Base-by-base conservation (phyloP, 2,888 invertebrate genomes). In the Blastobasis lacticolella region DNA sequence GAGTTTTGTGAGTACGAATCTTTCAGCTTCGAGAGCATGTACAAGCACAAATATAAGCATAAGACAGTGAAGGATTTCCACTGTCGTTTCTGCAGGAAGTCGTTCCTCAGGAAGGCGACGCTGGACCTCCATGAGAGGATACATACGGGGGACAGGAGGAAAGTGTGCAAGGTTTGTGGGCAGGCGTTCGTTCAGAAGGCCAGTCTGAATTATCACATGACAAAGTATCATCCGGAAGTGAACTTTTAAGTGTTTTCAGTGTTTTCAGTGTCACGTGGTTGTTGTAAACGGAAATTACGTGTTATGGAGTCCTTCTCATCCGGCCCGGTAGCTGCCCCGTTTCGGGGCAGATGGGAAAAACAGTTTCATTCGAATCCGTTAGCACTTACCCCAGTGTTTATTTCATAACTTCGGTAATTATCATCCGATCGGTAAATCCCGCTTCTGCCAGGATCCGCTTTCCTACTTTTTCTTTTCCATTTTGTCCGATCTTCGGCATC, bases 121-220 rank as follows among this genome's bases (percentile, higher is more conserved):
- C 49, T 82, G 56, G 69, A 64, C 38, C 52, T 78, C 0, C 88
- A 87, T 8, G 85, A 84, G 57, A 62, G 74, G 53, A 85, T 86
- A 1, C 87, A 88, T 38, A 86, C 83, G 0, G 85, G 80, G 0
- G 87, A 86, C 38, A 65, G 75, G 43, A 62, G 77, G 56, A 82
- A 85, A 51, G 73, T 81, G 0, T 87, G 87, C 54, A 59, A 55
- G 1, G 69, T 71, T 0, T 87, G 87, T 48, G 75, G 81, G 0
- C 81, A 87, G 52, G 81, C 84, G 42, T 89, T 87, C 52, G 85
- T 85, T 0, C 85, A 87, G 56, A 86, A 86, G 56, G 81, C 86
- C 0, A 86, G 86, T 54, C 58, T 84, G 54, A 86, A 86, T 55
- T 86, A 83, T 56, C 85, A 87, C 42, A 85, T 86, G 86, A 62